Evolutionary conservation across 2,113 vertebrate species (phyloP), one percentile per base, ranked within the genome.

Genomic region (Hippolais icterina): DNA sequence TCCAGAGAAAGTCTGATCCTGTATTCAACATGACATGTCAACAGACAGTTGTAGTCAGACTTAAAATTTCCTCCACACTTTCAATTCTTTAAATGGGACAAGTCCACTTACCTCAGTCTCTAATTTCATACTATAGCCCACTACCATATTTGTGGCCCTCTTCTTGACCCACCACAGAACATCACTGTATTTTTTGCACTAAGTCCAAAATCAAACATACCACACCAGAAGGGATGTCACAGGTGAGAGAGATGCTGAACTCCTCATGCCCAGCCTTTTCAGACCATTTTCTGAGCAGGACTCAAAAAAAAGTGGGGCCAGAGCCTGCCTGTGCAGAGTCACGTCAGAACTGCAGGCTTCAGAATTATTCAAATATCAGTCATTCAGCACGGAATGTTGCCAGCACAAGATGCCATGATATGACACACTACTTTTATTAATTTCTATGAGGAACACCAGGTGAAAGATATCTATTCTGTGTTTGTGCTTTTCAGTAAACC

Each of bases 361-460:
- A 59, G 49, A 83, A 44, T 39, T 90, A 54, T 35, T 44, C 21
- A 33, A 57, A 14, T 21, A 56, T 54, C 39, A 61, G 17, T 20
- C 15, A 31, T 81, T 71, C 29, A 42, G 17, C 10, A 7, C 6
- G 4, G n/a, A 72, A 20, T 10, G 5, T 17, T 66, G 20, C 23
- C 25, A 80, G 12, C 25, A 35, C 41, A 80, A 65, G 56, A 33
- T 50, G 5, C 11, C 20, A 63, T 69, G 44, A 44, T 6, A 13
- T 25, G 19, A 61, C 25, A 50, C 25, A 18, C 24, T 76, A 28
- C 20, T 66, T 5, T 15, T 52, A 37, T n/a, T 52, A n/a, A 50
- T 9, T 70, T 29, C 21, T 52, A 16, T 0, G 0, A 52, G 37
- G 21, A 59, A 12, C 3, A 70, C 1, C 15, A 65, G 24, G 20